phyloP scores from a whole-genome alignment of 2,113 vertebrate species.

The Oreocharis arfaki region DNA sequence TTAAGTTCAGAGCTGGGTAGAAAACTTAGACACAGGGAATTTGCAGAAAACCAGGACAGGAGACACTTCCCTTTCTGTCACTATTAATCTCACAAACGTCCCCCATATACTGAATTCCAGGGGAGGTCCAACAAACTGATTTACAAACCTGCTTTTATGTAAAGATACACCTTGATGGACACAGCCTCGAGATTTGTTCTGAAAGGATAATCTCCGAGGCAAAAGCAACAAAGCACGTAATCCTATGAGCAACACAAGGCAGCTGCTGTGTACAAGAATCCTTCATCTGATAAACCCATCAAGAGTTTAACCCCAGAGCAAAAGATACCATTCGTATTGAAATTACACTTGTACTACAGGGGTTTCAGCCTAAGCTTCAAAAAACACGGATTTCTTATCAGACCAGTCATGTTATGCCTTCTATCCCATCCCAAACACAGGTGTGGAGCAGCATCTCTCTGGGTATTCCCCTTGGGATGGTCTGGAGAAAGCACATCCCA shows the following conservation, averaged over 20 bases:
- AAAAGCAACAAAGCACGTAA: neutral
- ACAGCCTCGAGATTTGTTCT: neutral
- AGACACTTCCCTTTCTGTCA: neutral
- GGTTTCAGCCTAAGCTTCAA: neutral
- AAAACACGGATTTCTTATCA: neutral
- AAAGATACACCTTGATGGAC: neutral
- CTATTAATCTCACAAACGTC: neutral
- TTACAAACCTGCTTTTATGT: neutral
- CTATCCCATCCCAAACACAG: neutral
- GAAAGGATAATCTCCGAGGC: neutral
- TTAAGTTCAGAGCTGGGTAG: neutral
- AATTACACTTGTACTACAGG: neutral
- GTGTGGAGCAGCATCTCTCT: neutral
- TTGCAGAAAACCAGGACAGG: neutral
- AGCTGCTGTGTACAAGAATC: neutral
- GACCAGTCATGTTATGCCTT: neutral
- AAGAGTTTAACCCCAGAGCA: neutral
- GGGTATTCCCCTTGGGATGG: neutral
- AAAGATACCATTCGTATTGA: neutral
- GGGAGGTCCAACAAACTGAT: neutral
- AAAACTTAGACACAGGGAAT: neutral
- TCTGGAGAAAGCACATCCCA: neutral
- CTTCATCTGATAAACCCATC: neutral
- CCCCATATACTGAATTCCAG: rapidly evolving
- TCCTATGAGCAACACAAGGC: neutral